Conservation (phyloP, 2,113 vertebrate species). For the Falcunculus frontatus region DNA sequence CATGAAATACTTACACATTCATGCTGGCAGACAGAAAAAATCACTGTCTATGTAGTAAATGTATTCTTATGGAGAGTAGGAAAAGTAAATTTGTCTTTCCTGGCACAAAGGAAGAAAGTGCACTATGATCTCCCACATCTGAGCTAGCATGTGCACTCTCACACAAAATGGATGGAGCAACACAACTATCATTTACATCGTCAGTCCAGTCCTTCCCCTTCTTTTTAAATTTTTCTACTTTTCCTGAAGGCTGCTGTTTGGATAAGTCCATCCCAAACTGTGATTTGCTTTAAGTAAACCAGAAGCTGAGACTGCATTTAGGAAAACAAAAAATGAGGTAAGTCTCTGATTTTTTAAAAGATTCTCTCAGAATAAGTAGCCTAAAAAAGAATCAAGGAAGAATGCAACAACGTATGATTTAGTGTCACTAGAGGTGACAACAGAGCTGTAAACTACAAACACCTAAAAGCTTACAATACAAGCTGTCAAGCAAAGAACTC, state of each 20-base stretch:
- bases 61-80: neutral
- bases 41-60: neutral
- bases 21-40: neutral
- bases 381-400: neutral
- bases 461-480: constrained; percentile 9
- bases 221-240: neutral
- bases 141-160: neutral
- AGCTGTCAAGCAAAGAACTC: constrained; percentile 33
- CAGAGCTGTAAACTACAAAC: constrained; percentile 16
- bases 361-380: neutral
- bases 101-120: neutral
- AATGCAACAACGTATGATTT: neutral
- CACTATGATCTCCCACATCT: neutral
- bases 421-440: constrained; percentile 6
- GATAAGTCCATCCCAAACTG: neutral
- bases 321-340: neutral
- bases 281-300: neutral
- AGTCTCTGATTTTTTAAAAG: neutral
- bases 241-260: neutral
- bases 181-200: neutral
- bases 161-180: neutral
- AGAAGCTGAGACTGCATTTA: neutral
- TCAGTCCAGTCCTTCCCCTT: neutral
- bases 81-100: neutral
- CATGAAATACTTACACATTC: neutral